Conservation (phyloP, 2,113 vertebrate species). For the Origma solitaria region DNA sequence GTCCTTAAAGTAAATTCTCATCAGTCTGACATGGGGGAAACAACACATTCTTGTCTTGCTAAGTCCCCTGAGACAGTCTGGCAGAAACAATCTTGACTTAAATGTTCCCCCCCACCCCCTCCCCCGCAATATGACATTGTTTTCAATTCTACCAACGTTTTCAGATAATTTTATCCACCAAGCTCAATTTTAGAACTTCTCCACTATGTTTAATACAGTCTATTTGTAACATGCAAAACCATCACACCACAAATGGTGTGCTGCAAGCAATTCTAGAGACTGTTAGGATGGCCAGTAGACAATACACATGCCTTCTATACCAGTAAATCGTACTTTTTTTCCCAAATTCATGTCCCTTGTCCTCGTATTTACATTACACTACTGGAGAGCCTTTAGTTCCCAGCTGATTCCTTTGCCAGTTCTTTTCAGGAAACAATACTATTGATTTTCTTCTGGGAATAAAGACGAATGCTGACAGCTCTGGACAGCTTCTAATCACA, state of each 20-base stretch:
- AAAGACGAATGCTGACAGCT: background rate
- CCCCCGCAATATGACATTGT: background rate
- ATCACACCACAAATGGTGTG: background rate
- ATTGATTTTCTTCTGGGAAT: background rate
- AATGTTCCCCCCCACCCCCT: rapidly evolving
- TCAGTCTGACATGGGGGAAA: background rate
- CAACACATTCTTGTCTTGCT: background rate
- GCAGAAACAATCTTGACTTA: background rate
- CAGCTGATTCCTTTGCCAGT: background rate
- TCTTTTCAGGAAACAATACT: background rate
- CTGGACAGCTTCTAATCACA: background rate
- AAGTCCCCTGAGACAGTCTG: background rate
- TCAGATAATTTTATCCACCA: background rate
- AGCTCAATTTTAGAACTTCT: background rate
- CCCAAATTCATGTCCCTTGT: background rate
- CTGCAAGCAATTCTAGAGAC: background rate
- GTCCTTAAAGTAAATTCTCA: background rate
- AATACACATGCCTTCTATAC: background rate
- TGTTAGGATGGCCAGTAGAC: background rate
- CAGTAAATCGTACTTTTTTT: background rate
- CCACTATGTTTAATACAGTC: background rate
- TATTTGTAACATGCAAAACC: background rate
- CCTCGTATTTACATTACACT: background rate
- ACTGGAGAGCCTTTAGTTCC: background rate
- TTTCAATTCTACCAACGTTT: background rate